phyloP scores from a whole-genome alignment of 2,113 vertebrate genomes.

The Galeopterus variegatus region DNA sequence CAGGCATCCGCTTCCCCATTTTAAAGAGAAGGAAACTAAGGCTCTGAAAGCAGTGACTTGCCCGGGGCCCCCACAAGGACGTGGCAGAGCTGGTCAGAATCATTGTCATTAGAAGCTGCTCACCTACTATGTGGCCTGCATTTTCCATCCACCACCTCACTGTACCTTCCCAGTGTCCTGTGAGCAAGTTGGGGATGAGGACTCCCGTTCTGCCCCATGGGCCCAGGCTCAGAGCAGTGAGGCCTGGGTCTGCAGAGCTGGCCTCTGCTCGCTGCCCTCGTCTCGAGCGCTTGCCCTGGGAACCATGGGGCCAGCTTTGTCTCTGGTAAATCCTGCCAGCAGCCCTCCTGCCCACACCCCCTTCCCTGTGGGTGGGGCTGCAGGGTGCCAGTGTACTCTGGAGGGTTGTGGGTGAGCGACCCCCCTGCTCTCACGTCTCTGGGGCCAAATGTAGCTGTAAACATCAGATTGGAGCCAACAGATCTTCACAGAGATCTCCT shows the following conservation, averaged over 20 bases:
- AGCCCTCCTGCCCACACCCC: too few relatives aligned
- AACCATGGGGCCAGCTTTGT: accelerated
- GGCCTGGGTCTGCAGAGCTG: neutral
- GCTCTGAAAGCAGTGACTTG: neutral
- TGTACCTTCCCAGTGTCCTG: accelerated
- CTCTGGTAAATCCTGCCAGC: neutral
- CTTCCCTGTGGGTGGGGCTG: neutral
- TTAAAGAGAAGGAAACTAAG: neutral
- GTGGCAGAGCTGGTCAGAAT: neutral
- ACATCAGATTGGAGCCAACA: neutral
- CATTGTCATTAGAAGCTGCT: neutral
- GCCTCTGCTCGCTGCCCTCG: neutral
- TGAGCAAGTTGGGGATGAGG: neutral
- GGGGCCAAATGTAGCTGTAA: neutral
- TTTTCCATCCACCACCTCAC: neutral
- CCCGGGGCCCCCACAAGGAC: neutral
- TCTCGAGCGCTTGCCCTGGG: neutral
- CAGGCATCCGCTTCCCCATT: neutral
- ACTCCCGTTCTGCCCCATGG: accelerated
- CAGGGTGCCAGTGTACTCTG: accelerated
- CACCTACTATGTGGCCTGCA: accelerated
- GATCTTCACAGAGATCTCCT: neutral
- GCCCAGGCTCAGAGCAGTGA: neutral
- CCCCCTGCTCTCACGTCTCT: neutral
- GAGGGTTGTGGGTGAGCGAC: accelerated